phyloP scores from a whole-genome alignment of 1,140 invertebrate genomes.

The Berghia stephanieae region DNA sequence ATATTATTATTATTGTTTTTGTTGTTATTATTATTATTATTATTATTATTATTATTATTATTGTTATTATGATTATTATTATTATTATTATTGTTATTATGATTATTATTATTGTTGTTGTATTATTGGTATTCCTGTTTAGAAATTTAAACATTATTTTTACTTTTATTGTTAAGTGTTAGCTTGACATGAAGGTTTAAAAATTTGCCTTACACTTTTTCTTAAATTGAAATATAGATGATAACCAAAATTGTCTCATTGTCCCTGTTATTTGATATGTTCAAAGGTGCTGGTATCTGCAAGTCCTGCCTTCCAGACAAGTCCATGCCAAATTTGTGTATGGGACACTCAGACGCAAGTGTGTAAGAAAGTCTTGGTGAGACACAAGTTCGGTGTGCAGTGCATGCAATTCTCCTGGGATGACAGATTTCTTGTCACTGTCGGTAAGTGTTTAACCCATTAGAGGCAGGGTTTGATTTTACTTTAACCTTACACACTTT shows the following conservation, averaged over 20 bases:
- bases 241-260: no score
- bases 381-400: conserved; percentile 59
- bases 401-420: conserved; percentile 62
- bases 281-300: conserved; percentile 60
- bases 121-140: background rate
- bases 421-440: conserved; percentile 63
- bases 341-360: conserved; percentile 55
- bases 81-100: background rate
- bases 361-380: conserved; percentile 55
- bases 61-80: background rate
- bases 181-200: no score
- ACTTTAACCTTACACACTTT: no score
- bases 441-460: conserved; percentile 58
- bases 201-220: no score
- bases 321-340: conserved; percentile 58
- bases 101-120: background rate
- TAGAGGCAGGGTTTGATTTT: no score
- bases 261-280: background rate
- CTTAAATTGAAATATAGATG: no score
- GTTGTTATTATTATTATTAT: background rate
- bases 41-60: conserved; percentile 21
- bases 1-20: background rate
- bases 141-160: background rate
- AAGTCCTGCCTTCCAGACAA: conserved; percentile 52
- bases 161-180: no score